Conservation (phyloP, 2,888 invertebrate genomes). For the Steinernema scapterisci region DNA sequence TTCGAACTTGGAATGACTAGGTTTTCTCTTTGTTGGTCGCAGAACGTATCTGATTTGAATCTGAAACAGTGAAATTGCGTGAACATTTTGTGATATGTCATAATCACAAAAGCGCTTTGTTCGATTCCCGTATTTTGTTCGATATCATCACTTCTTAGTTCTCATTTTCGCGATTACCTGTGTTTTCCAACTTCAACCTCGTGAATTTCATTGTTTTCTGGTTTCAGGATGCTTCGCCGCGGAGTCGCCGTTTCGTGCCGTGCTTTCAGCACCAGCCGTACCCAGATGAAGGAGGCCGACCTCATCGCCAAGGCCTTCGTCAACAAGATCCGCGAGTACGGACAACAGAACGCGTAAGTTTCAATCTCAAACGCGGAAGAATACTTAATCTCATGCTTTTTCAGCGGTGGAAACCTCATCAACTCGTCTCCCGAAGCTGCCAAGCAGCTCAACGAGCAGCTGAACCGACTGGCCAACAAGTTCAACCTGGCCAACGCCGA, state of each 20-base stretch:
- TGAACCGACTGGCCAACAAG: constrained; percentile 64
- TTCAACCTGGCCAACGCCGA: constrained; percentile 64
- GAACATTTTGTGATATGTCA: too few species aligned
- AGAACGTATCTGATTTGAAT: too few species aligned
- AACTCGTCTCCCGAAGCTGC: constrained; percentile 63
- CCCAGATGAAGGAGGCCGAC: constrained; percentile 47
- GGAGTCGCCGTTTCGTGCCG: constrained; percentile 25
- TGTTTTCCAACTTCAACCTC: background rate
- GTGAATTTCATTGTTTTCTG: background rate
- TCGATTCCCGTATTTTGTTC: too few species aligned
- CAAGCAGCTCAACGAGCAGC: constrained; percentile 62
- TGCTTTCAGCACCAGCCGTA: constrained; percentile 21
- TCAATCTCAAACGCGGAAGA: background rate
- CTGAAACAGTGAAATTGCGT: too few species aligned
- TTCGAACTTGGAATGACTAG: too few species aligned
- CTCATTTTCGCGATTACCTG: background rate
- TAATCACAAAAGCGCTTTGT: too few species aligned
- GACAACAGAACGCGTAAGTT: constrained; percentile 56
- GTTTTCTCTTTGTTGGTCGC: too few species aligned
- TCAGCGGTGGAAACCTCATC: constrained; percentile 59
- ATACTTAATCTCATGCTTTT: background rate
- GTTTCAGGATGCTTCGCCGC: background rate
- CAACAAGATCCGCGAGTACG: constrained; percentile 63
- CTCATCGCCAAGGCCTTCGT: constrained; percentile 63
- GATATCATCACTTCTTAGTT: too few species aligned